phyloP scores from a whole-genome alignment of 1,140 invertebrate species.

The Aplysia californica region DNA sequence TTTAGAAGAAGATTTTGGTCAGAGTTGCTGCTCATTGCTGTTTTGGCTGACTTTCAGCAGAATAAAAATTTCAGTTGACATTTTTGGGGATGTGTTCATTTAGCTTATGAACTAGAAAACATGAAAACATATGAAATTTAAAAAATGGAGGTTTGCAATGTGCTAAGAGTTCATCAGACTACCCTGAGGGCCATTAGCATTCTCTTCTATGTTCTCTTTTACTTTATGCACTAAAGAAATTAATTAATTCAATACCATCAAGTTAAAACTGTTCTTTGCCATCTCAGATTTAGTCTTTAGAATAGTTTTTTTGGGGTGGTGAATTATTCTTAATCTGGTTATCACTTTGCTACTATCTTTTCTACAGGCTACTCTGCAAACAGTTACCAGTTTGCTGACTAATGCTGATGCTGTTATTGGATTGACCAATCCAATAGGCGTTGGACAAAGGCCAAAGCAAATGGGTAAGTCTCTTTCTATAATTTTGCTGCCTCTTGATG shows the following conservation, averaged over 20 bases:
- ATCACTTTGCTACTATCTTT: too few relatives aligned
- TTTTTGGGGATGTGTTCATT: too few relatives aligned
- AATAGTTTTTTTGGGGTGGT: not conserved
- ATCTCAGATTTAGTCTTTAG: not conserved
- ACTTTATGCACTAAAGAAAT: not conserved
- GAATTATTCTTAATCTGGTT: not conserved
- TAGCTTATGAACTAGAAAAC: too few relatives aligned
- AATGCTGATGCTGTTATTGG: conserved; percentile 80
- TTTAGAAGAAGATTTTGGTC: too few relatives aligned
- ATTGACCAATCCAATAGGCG: conserved; percentile 79
- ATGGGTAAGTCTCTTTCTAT: conserved; percentile 62
- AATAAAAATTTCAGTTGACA: too few relatives aligned
- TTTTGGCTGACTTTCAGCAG: too few relatives aligned
- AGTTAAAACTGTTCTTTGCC: not conserved
- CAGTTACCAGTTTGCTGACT: conserved; percentile 77
- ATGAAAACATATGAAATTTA: too few relatives aligned
- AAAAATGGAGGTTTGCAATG: too few relatives aligned
- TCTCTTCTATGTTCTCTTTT: not conserved
- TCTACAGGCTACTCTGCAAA: conserved; percentile 73
- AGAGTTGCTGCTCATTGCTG: too few relatives aligned
- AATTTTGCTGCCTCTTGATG: not conserved
- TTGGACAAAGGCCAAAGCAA: conserved; percentile 81
- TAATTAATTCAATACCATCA: not conserved
- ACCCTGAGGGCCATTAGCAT: not conserved
- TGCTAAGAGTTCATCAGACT: too few relatives aligned